phyloP scores from a whole-genome alignment of 2,797 vertebrate genomes.

The Pantherophis vulpinus region DNA sequence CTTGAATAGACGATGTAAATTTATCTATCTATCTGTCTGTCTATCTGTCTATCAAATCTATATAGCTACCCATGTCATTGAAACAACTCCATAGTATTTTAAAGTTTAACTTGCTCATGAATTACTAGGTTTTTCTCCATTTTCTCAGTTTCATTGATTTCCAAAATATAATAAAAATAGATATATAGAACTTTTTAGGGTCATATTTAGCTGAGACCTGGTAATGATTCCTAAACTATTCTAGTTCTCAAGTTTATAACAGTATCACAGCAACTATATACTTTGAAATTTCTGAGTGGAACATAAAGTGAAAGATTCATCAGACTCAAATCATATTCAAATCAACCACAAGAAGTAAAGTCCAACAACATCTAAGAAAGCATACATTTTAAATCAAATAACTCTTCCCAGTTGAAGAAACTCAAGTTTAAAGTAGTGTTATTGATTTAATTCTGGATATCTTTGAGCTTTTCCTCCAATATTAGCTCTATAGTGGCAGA shows the following conservation, averaged over 20 bases:
- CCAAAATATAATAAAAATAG: background rate
- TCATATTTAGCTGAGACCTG: background rate
- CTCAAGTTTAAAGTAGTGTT: background rate
- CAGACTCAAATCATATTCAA: background rate
- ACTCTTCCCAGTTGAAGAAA: background rate
- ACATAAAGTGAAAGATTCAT: background rate
- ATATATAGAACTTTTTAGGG: background rate
- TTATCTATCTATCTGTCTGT: background rate
- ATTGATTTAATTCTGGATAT: background rate
- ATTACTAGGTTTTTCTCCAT: background rate
- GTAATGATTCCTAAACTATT: background rate
- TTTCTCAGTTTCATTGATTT: background rate
- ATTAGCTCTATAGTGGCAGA: background rate
- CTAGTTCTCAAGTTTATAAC: background rate
- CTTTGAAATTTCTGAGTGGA: background rate
- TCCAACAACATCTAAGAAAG: background rate
- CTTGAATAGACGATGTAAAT: background rate
- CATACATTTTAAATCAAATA: background rate
- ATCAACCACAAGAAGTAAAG: background rate
- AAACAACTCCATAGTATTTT: background rate
- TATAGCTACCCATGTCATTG: background rate
- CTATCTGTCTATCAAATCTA: background rate
- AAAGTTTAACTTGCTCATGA: background rate
- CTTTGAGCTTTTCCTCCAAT: background rate
- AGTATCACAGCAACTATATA: background rate